phyloP scores from a whole-genome alignment of 2,113 vertebrate species.

The Vanacampus margaritifer region DNA sequence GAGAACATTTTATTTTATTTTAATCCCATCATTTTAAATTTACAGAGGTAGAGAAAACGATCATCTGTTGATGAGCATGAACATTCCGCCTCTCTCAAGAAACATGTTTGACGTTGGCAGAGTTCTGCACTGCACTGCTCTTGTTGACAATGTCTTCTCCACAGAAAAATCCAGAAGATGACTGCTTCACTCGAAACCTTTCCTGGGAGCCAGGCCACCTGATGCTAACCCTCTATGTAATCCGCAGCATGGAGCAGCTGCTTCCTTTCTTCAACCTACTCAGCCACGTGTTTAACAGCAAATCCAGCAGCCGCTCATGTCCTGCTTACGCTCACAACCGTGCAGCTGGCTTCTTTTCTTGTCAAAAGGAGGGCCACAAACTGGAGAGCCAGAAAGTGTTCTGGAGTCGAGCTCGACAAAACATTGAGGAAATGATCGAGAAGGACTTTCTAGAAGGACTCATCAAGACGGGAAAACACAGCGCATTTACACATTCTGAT shows the following conservation, averaged over 20 bases:
- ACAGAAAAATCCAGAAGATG: constrained; percentile 95
- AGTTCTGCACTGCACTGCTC: neutral
- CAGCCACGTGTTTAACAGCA: constrained; percentile 96
- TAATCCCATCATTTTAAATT: neutral
- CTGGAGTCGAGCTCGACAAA: constrained; percentile 90
- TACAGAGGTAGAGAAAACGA: neutral
- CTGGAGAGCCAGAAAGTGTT: constrained; percentile 92
- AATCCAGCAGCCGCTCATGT: constrained; percentile 85
- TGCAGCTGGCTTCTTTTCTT: constrained; percentile 74
- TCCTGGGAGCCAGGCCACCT: constrained; percentile 92
- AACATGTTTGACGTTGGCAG: neutral
- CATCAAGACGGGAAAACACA: constrained; percentile 84
- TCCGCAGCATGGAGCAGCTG: constrained; percentile 96
- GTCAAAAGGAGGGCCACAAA: constrained; percentile 84
- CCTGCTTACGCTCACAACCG: constrained; percentile 77
- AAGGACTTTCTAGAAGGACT: constrained; percentile 97
- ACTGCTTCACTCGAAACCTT: constrained; percentile 81
- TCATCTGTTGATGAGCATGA: neutral
- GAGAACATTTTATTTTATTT: neutral
- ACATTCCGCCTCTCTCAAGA: neutral
- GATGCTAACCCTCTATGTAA: constrained; percentile 85
- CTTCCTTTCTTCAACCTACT: constrained; percentile 95
- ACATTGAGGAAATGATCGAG: constrained; percentile 98
- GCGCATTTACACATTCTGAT: constrained; percentile 31
- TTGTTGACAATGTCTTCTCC: neutral